Conservation (phyloP, 2,113 vertebrate genomes). For the Festucalex cinctus region DNA sequence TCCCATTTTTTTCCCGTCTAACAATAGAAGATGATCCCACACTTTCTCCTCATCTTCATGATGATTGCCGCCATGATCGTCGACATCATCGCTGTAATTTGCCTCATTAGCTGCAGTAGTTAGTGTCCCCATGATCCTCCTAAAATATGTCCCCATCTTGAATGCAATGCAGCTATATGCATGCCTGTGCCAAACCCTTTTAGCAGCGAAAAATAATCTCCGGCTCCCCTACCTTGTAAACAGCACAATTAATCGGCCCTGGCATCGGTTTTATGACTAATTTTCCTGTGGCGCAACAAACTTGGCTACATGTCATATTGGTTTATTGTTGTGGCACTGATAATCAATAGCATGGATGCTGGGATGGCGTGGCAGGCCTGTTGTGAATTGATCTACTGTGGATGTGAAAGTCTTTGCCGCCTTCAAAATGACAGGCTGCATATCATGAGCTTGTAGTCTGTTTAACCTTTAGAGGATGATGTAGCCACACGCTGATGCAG, state of each 20-base stretch:
- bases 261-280: conserved; percentile 59
- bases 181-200: conserved; percentile 33
- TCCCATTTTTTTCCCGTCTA: conserved; percentile 38
- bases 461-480: conserved; percentile 23
- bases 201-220: conserved; percentile 46
- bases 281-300: conserved; percentile 32
- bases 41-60: conserved; percentile 46
- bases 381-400: conserved; percentile 49
- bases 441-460: conserved; percentile 19
- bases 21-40: conserved; percentile 47
- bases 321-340: conserved; percentile 56
- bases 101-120: conserved; percentile 66
- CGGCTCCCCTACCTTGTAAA: conserved; percentile 35
- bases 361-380: conserved; percentile 34
- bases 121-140: conserved; percentile 53
- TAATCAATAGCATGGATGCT: conserved; percentile 57
- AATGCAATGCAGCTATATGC: conserved; percentile 38
- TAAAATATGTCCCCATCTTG: conserved; percentile 50
- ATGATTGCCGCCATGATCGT: conserved; percentile 45
- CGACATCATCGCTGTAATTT: conserved; percentile 56
- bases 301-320: conserved; percentile 45
- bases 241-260: conserved; percentile 48
- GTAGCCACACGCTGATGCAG: conserved; percentile 1
- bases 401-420: conserved; percentile 12
- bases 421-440: conserved; percentile 17